phyloP scores from a whole-genome alignment of 2,888 invertebrate genomes.

The Drosophila anceps region DNA sequence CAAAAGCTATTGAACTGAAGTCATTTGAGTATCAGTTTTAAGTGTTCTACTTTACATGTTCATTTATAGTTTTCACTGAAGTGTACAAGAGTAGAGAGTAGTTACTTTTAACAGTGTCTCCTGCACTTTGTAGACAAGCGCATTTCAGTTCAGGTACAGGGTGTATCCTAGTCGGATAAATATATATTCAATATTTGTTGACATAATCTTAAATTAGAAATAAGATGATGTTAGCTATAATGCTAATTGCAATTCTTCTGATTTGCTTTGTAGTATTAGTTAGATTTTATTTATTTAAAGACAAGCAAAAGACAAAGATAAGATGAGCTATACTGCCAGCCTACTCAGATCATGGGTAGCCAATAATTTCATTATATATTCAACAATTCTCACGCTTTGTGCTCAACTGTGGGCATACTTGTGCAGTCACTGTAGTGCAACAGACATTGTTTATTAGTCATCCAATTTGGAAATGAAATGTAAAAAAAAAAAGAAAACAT shows the following conservation, averaged over 20 bases:
- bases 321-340: background rate
- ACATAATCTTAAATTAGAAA: no score
- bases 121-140: no score
- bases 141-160: no score
- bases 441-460: conserved; percentile 56
- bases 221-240: no score
- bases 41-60: no score
- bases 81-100: no score
- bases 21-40: no score
- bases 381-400: background rate
- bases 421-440: conserved; percentile 7
- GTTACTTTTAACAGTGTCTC: no score
- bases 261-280: background rate
- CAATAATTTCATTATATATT: background rate
- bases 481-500: conserved; percentile 20
- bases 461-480: conserved; percentile 33
- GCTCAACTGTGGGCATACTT: background rate
- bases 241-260: background rate
- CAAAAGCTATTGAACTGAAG: no score
- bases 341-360: background rate
- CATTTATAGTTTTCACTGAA: no score
- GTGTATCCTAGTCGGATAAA: no score
- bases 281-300: background rate
- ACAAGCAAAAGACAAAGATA: background rate
- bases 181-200: no score